Evolutionary conservation across 2,888 invertebrate genomes (phyloP).

Genomic region (Parasteatoda lunata): DNA sequence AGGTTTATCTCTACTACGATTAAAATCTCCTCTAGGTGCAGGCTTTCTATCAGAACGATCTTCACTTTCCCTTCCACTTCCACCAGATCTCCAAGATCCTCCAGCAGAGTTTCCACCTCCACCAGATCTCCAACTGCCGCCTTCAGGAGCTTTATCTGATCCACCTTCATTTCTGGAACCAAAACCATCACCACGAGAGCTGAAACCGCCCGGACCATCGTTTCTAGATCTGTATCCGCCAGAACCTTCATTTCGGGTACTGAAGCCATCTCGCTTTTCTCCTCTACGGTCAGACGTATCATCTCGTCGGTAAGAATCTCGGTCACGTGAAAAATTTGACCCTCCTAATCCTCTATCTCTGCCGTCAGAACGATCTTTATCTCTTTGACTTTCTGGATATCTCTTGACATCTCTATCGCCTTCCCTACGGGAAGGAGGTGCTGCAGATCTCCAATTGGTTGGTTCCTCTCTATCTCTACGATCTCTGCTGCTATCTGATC

Average conservation of each 20-base stretch:
- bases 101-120: not conserved
- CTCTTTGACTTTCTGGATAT: not conserved
- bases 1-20: constrained; percentile 14
- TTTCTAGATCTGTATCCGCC: not conserved
- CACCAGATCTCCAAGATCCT: constrained; percentile 13
- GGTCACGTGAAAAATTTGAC: not conserved
- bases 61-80: constrained; percentile 19
- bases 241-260: not conserved
- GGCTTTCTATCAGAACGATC: constrained; percentile 22
- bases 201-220: constrained; percentile 16
- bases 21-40: constrained; percentile 20
- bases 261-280: constrained; percentile 5
- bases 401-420: constrained; percentile 6
- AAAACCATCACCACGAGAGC: constrained; percentile 1
- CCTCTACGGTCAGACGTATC: constrained; percentile 7
- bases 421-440: constrained; percentile 7
- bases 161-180: constrained; percentile 4
- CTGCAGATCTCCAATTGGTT: constrained; percentile 45
- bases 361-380: constrained; percentile 8
- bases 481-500: constrained; percentile 1
- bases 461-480: constrained; percentile 18
- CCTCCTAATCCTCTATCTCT: not conserved
- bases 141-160: constrained; percentile 13
- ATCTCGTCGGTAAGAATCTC: not conserved
- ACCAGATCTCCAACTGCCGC: not conserved